These are phyloP conservation scores for Melanchra persicariae DNA, from an alignment of 2,888 invertebrate genomes.

Conservation along the genomic window DNA sequence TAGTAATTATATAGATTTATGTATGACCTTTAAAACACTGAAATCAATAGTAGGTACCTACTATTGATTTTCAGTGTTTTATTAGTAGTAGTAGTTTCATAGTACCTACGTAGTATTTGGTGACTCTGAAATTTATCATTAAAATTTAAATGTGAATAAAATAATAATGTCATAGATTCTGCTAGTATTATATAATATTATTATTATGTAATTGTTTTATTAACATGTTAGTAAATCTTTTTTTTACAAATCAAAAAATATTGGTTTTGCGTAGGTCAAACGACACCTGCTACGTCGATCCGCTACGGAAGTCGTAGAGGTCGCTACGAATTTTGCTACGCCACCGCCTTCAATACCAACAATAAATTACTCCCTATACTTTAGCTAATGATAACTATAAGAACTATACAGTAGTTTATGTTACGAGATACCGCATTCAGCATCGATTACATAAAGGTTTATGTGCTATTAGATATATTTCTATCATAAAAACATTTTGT, in stretches of 20 bases:
- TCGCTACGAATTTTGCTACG: slow-evolving; percentile 39
- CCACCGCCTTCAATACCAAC: slow-evolving; percentile 16
- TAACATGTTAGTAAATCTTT: too few species aligned
- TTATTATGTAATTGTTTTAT: too few species aligned
- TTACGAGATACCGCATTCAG: slow-evolving; percentile 45
- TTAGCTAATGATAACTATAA: slow-evolving; percentile 17
- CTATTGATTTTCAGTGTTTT: too few species aligned
- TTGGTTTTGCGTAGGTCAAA: background rate
- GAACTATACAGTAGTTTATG: slow-evolving; percentile 19
- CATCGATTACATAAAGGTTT: slow-evolving; percentile 50
- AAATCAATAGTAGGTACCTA: background rate
- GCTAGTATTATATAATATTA: too few species aligned
- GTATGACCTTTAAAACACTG: background rate
- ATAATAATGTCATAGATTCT: background rate
- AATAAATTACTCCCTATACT: slow-evolving; percentile 12
- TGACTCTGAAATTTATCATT: too few species aligned
- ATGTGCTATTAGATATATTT: slow-evolving; percentile 39
- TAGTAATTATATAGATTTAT: background rate
- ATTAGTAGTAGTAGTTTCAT: too few species aligned
- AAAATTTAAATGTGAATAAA: too few species aligned
- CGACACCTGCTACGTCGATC: slow-evolving; percentile 33
- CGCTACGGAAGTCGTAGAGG: slow-evolving; percentile 43
- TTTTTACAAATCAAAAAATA: background rate
- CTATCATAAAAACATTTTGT: slow-evolving; percentile 46
- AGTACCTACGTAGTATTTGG: too few species aligned